Conservation (phyloP, 2,797 vertebrate species). For the Caiman crocodilus region DNA sequence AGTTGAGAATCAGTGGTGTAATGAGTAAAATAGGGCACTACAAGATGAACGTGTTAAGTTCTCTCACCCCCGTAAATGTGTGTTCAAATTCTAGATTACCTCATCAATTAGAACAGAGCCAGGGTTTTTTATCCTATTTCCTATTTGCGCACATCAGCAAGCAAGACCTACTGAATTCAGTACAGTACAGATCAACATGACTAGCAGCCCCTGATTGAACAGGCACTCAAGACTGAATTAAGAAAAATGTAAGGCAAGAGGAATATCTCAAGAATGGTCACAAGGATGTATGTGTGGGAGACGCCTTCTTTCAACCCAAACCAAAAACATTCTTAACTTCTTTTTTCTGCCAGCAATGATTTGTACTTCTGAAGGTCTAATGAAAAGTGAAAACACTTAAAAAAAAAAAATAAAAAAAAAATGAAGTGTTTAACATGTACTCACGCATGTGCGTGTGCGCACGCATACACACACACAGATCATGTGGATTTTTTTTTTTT, state of each 20-base stretch:
- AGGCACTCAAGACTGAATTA: background rate
- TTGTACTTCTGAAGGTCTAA: background rate
- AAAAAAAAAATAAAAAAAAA: too few species aligned
- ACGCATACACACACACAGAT: background rate
- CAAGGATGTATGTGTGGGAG: background rate
- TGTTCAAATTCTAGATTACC: background rate
- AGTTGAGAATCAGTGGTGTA: background rate
- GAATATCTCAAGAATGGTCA: background rate
- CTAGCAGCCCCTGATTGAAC: background rate
- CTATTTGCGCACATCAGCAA: background rate
- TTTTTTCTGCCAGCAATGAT: background rate
- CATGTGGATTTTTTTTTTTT: too few species aligned
- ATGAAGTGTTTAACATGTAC: background rate
- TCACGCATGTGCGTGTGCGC: rapidly evolving
- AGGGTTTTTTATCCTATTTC: background rate
- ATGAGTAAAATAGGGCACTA: background rate
- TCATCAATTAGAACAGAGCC: background rate
- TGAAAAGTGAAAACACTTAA: background rate
- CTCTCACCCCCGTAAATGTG: background rate
- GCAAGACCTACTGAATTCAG: background rate
- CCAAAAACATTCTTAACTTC: rapidly evolving
- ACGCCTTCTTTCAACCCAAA: background rate
- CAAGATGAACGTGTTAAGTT: background rate
- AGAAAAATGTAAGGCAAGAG: background rate
- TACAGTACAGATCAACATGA: background rate